These are phyloP conservation scores for Busseola fusca DNA, from an alignment of 2,888 invertebrate species.

Conservation along the genomic window DNA sequence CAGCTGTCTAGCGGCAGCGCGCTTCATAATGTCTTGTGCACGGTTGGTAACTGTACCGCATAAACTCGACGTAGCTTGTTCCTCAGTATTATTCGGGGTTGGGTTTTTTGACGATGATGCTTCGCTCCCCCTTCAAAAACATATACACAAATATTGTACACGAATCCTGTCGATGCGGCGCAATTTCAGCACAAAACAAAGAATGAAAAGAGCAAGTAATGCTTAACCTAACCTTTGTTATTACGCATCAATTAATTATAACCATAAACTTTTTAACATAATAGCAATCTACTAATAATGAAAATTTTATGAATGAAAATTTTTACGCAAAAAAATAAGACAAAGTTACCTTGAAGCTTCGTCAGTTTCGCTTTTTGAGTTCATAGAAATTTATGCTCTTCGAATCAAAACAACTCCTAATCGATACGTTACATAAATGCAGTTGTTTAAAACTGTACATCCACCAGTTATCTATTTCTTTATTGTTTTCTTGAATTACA, in stretches of 20 bases:
- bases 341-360: conserved; percentile 88
- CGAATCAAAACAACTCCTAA: conserved; percentile 76
- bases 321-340: conserved; percentile 38
- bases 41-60: conserved; percentile 73
- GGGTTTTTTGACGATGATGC: conserved; percentile 86
- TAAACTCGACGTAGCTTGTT: conserved; percentile 77
- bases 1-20: conserved; percentile 94
- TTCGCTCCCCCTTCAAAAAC: conserved; percentile 84
- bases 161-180: conserved; percentile 50
- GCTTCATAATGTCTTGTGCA: conserved; percentile 91
- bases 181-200: conserved; percentile 76
- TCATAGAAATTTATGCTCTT: conserved; percentile 85
- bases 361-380: conserved; percentile 88
- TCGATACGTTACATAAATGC: conserved; percentile 74
- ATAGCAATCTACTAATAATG: conserved; percentile 21
- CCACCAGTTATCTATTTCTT: conserved; percentile 60
- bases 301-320: conserved; percentile 18
- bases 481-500: conserved; percentile 71
- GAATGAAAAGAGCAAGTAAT: conserved; percentile 86
- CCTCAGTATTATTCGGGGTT: conserved; percentile 79
- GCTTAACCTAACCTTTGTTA: conserved; percentile 77
- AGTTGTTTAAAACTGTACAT: conserved; percentile 70
- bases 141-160: conserved; percentile 52
- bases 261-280: conserved; percentile 16
- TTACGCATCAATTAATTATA: conserved; percentile 65